phyloP scores from a whole-genome alignment of 1,140 invertebrate genomes.

The Drosophila nasuta region DNA sequence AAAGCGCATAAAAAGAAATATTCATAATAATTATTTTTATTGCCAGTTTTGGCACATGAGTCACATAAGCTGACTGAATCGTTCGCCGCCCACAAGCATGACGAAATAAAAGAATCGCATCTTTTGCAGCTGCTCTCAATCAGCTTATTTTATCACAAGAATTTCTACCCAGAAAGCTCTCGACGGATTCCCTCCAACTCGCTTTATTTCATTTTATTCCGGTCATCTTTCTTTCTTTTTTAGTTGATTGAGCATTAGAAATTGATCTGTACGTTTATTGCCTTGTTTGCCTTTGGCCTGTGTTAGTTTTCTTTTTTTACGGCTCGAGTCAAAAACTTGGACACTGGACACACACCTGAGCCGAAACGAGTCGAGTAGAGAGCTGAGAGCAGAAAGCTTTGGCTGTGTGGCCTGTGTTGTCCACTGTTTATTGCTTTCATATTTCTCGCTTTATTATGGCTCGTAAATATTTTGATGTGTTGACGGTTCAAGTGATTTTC shows the following conservation, averaged over 20 bases:
- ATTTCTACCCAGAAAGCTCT: constrained; percentile 58
- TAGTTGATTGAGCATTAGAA: constrained; percentile 80
- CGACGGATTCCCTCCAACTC: constrained; percentile 36
- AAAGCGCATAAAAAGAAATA: constrained; percentile 17
- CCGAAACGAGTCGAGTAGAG: too few species aligned
- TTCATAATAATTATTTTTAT: constrained; percentile 52
- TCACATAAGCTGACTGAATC: constrained; percentile 26
- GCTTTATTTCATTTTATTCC: constrained; percentile 34
- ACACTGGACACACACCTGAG: constrained; percentile 41
- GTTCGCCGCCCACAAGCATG: not conserved
- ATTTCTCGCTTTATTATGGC: constrained; percentile 75
- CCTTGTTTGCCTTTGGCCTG: constrained; percentile 60
- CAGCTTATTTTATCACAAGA: constrained; percentile 65
- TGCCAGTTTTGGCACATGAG: constrained; percentile 21
- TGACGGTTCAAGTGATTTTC: constrained; percentile 57
- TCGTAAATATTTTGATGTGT: constrained; percentile 80
- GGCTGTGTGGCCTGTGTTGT: not conserved
- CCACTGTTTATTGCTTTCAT: constrained; percentile 76
- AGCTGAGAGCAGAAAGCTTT: not conserved
- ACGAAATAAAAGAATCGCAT: constrained; percentile 21
- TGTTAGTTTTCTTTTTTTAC: constrained; percentile 79
- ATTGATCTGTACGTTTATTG: constrained; percentile 78
- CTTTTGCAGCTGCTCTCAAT: constrained; percentile 48
- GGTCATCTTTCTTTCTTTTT: constrained; percentile 21
- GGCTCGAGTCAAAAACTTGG: constrained; percentile 30